A percentile compares a stretch with the other conserved stretches of the same genome.
These are phyloP conservation scores for Saccopteryx bilineata DNA, from an alignment of 2,113 vertebrate species.

Conservation along the genomic window DNA sequence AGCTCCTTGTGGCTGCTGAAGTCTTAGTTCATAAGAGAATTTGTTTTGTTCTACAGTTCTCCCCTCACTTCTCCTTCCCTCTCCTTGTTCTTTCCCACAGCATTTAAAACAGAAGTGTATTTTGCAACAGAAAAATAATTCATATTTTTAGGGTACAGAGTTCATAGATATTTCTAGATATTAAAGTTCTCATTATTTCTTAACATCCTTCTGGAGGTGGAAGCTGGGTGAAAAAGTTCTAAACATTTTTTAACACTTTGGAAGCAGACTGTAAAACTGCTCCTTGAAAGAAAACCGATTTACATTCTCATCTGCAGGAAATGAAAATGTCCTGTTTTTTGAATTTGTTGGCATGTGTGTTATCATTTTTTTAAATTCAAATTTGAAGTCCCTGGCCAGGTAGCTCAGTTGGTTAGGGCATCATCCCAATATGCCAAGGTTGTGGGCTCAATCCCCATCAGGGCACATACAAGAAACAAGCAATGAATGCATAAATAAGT, in stretches of 20 bases:
- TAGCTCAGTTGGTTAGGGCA: too few relatives aligned
- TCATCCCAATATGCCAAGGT: too few relatives aligned
- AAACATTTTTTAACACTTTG: background rate
- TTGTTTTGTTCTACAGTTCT: background rate
- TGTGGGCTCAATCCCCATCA: too few relatives aligned
- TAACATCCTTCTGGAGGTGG: background rate
- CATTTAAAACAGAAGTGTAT: background rate
- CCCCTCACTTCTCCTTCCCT: too few relatives aligned
- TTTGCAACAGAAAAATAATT: conserved; percentile 32
- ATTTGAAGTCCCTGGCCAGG: background rate
- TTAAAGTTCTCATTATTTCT: conserved; percentile 1
- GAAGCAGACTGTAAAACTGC: background rate
- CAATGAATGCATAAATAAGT: too few relatives aligned
- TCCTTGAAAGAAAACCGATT: background rate
- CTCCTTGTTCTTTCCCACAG: background rate
- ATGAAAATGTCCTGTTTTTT: background rate
- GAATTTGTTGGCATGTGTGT: background rate
- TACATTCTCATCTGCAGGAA: background rate
- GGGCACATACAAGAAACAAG: too few relatives aligned
- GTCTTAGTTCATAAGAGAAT: background rate
- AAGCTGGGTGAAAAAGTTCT: background rate
- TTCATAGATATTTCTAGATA: conserved; percentile 28
- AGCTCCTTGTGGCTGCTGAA: background rate
- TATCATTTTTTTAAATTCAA: conserved; percentile 18
- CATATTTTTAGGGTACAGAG: background rate